Conservation (phyloP, 2,888 invertebrate genomes). For the Epirrhoe alternata region DNA sequence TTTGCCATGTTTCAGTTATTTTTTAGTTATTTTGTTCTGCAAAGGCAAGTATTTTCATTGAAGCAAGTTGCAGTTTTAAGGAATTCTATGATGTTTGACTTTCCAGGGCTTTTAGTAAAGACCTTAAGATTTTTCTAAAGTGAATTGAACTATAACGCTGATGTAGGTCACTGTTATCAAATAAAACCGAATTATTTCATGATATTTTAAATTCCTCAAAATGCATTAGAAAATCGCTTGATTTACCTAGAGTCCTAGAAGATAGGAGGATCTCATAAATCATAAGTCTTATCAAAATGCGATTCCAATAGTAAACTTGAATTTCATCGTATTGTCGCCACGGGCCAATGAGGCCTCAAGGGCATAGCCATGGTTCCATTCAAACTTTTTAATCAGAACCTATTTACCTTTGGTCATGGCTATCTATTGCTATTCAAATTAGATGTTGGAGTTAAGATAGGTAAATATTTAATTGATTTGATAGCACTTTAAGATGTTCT, state of each 20-base stretch:
- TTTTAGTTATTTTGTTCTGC: neutral
- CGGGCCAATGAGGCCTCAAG: constrained; percentile 40
- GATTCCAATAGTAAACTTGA: constrained; percentile 23
- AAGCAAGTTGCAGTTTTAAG: no score
- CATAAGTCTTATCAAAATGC: neutral
- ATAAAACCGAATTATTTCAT: neutral
- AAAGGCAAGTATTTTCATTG: neutral
- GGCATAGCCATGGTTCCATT: constrained; percentile 41
- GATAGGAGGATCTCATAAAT: neutral
- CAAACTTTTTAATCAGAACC: constrained; percentile 30
- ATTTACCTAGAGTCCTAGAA: neutral
- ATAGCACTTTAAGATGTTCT: neutral
- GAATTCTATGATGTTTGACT: no score
- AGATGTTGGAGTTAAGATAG: constrained; percentile 1
- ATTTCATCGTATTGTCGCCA: constrained; percentile 33
- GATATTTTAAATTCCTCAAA: neutral
- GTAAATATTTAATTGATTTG: constrained; percentile 5
- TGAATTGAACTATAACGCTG: no score
- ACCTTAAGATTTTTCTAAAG: no score
- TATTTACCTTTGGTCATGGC: constrained; percentile 24
- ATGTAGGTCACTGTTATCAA: neutral
- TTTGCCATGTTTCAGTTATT: constrained; percentile 12
- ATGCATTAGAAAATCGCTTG: neutral
- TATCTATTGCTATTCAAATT: constrained; percentile 24
- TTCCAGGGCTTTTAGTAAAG: no score